These are phyloP conservation scores for Drosophila repleta DNA, from an alignment of 1,140 invertebrate genomes.

Conservation along the genomic window DNA sequence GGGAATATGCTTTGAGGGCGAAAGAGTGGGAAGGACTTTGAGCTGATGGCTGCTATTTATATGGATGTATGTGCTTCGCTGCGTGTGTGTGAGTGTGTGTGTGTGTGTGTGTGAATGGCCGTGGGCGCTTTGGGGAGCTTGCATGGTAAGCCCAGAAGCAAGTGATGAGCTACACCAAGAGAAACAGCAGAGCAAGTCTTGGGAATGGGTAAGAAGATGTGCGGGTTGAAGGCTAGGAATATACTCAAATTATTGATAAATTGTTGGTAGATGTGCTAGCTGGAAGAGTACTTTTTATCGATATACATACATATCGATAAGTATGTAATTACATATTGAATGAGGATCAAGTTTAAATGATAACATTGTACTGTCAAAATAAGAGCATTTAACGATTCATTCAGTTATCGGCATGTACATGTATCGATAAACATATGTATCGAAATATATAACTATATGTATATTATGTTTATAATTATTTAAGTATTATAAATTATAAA, in stretches of 20 bases:
- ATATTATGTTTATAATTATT: too few relatives aligned
- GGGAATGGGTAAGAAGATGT: neutral
- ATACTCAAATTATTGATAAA: neutral
- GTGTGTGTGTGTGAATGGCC: neutral
- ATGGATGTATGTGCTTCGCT: slow-evolving; percentile 32
- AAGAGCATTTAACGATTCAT: too few relatives aligned
- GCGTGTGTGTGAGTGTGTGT: neutral
- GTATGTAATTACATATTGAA: too few relatives aligned
- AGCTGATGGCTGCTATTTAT: slow-evolving; percentile 72
- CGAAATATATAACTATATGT: too few relatives aligned
- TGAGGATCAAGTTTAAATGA: too few relatives aligned
- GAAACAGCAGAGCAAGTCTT: slow-evolving; percentile 15
- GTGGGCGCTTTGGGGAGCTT: neutral
- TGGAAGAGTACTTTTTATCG: too few relatives aligned
- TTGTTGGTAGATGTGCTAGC: neutral
- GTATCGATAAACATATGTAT: too few relatives aligned
- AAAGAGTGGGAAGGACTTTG: slow-evolving; percentile 21
- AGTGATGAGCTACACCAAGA: slow-evolving; percentile 48
- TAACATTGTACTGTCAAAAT: too few relatives aligned
- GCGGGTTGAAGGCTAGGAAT: too few relatives aligned
- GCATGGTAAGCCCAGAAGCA: slow-evolving; percentile 35
- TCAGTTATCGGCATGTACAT: too few relatives aligned
- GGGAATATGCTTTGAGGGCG: neutral
- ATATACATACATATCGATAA: too few relatives aligned
- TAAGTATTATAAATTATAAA: too few relatives aligned